Evolutionary conservation across 2,888 invertebrate species (phyloP).

Genomic region (Zaprionus bogoriensis): DNA sequence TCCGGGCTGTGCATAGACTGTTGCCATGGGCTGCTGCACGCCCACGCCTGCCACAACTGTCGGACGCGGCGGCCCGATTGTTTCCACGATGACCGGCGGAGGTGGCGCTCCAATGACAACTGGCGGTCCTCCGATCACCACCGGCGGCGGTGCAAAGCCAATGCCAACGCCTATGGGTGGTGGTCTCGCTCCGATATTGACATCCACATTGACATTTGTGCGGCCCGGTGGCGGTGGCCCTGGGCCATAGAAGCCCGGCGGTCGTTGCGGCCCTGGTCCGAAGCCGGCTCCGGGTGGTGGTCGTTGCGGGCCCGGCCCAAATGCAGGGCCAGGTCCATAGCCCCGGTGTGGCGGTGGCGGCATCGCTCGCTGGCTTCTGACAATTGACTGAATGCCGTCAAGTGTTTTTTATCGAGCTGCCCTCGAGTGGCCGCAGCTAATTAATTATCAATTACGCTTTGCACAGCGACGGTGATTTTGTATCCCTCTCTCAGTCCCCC

Average conservation of each 20-base stretch:
- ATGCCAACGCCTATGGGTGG: conserved; percentile 66
- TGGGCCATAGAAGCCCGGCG: conserved; percentile 32
- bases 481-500: conserved; percentile 1
- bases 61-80: conserved; percentile 20
- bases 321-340: conserved; percentile 27
- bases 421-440: conserved; percentile 45
- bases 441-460: conserved; percentile 67
- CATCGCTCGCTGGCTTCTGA: conserved; percentile 35
- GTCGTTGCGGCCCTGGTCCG: conserved; percentile 10
- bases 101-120: conserved; percentile 46
- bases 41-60: conserved; percentile 35
- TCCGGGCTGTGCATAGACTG: conserved; percentile 65
- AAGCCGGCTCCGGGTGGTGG: conserved; percentile 26
- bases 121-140: conserved; percentile 48
- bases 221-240: conserved; percentile 48
- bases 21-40: conserved; percentile 32
- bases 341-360: conserved; percentile 52
- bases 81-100: conserved; percentile 45
- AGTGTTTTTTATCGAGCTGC: conserved; percentile 25
- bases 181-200: conserved; percentile 60
- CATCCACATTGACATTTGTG: conserved; percentile 65
- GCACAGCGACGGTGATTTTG: conserved; percentile 53
- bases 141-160: conserved; percentile 58
- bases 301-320: neutral
- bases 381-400: conserved; percentile 42